These are phyloP conservation scores for Corvus hawaiiensis DNA, from an alignment of 2,113 vertebrate genomes.

Conservation along the genomic window DNA sequence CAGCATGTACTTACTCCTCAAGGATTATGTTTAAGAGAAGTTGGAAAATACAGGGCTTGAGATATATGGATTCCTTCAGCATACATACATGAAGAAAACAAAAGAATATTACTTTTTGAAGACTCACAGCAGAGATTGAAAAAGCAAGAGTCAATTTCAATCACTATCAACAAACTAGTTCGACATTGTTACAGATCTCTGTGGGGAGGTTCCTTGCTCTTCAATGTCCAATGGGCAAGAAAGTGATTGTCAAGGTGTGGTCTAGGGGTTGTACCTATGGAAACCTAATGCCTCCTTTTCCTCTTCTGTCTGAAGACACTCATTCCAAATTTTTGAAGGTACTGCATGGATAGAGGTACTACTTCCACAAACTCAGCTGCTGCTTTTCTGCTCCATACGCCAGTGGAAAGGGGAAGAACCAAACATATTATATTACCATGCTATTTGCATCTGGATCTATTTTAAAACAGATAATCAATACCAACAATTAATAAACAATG, in stretches of 20 bases:
- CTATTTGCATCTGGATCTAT: neutral
- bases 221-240: neutral
- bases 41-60: neutral
- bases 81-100: neutral
- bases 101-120: neutral
- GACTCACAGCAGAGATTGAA: neutral
- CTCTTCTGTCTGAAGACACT: neutral
- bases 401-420: neutral
- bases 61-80: neutral
- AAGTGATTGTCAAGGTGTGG: neutral
- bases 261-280: neutral
- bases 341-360: neutral
- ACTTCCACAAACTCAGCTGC: neutral
- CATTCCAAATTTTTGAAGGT: neutral
- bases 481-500: neutral
- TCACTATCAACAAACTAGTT: neutral
- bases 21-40: neutral
- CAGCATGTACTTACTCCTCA: neutral
- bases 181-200: neutral
- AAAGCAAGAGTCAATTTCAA: neutral
- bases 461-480: neutral
- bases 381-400: neutral
- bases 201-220: neutral
- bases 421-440: neutral
- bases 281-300: neutral